Evolutionary conservation across 2,797 vertebrate species (phyloP).

Genomic region (Parauchenoglanis ngamensis): DNA sequence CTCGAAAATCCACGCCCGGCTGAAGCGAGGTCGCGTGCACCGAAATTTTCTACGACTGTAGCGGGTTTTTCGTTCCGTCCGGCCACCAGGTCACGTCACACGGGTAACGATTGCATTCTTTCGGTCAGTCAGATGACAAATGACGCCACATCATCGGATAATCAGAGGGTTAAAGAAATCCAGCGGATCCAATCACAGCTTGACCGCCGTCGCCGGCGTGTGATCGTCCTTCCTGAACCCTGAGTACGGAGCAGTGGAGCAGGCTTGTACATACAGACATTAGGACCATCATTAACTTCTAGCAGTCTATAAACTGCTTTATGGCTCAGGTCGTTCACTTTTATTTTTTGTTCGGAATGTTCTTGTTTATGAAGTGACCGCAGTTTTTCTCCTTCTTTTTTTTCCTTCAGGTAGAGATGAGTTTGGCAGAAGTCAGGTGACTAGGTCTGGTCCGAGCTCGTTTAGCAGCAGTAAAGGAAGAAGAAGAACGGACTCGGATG

Average conservation of each 20-base stretch:
- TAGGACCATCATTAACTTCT: background rate
- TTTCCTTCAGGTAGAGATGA: background rate
- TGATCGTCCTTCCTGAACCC: background rate
- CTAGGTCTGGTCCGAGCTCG: too few relatives aligned
- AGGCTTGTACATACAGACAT: background rate
- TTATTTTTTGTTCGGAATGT: background rate
- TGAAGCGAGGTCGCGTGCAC: background rate
- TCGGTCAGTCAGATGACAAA: background rate
- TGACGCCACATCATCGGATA: background rate
- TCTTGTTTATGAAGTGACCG: background rate
- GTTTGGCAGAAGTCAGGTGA: background rate
- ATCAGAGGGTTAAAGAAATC: background rate
- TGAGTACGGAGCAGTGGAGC: background rate
- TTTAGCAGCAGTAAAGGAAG: background rate
- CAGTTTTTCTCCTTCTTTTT: background rate
- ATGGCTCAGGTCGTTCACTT: background rate
- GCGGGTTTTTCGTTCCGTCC: background rate
- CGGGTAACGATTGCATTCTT: background rate
- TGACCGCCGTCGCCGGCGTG: background rate
- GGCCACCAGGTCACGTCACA: background rate
- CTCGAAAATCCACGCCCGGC: background rate
- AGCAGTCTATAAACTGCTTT: background rate
- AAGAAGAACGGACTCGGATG: background rate
- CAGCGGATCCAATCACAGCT: background rate
- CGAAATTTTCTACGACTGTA: background rate